Percentiles rank a stretch among this genome's conserved stretches.
Conservation (phyloP, 2,113 vertebrate species). For the Otocyon megalotis region DNA sequence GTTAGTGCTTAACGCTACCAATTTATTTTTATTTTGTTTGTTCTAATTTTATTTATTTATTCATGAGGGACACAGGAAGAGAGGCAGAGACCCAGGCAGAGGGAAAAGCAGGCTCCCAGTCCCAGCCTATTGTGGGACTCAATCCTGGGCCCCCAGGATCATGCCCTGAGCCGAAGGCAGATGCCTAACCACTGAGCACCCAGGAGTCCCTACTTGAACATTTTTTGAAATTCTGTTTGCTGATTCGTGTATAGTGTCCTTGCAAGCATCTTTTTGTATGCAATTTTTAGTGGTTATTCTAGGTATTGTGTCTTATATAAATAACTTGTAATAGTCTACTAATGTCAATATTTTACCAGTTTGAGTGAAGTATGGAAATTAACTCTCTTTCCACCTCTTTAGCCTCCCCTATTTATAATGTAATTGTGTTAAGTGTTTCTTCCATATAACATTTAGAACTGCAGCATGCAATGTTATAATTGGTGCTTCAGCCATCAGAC, state of each 20-base stretch:
- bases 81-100: no score
- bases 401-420: not conserved
- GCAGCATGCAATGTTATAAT: not conserved
- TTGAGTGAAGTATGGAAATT: conserved; percentile 28
- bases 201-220: not conserved
- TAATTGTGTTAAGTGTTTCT: conserved; percentile 23
- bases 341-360: conserved; percentile 7
- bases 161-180: no score
- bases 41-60: not conserved
- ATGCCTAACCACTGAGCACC: no score
- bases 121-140: no score
- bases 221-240: conserved; percentile 52
- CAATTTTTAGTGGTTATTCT: not conserved
- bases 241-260: not conserved
- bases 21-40: conserved; percentile 46
- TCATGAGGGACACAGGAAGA: no score
- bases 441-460: not conserved
- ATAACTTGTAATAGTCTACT: not conserved
- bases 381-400: not conserved
- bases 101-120: no score
- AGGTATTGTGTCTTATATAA: not conserved
- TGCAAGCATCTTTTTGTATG: not conserved
- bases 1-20: not conserved
- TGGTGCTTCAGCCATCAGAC: conserved; percentile 2
- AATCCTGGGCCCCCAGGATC: no score